Evolutionary conservation across 2,888 invertebrate species (phyloP).

Genomic region (Cephus runcator): DNA sequence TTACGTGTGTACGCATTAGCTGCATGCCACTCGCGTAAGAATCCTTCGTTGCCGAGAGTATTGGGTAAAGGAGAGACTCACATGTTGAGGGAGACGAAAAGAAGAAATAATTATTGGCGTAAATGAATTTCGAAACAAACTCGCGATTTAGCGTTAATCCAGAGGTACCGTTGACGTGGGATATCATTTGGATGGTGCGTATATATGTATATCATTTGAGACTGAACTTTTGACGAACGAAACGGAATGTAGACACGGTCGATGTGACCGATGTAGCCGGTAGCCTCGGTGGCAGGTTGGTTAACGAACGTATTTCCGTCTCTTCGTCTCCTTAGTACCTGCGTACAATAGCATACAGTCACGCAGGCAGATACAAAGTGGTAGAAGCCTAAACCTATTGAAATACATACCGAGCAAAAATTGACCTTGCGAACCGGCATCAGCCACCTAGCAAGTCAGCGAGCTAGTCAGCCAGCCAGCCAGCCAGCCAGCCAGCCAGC

Average conservation of each 20-base stretch:
- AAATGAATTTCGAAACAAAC: too few species aligned
- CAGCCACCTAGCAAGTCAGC: neutral
- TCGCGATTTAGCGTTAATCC: neutral
- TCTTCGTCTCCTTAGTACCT: neutral
- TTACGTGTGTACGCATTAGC: neutral
- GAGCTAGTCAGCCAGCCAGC: too few species aligned
- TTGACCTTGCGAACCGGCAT: neutral
- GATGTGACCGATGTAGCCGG: too few species aligned
- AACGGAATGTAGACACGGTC: too few species aligned
- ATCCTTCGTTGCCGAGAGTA: neutral
- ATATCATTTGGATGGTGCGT: neutral
- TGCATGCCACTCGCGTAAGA: neutral
- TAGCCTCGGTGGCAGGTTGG: neutral
- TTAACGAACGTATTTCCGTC: neutral
- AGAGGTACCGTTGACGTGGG: neutral
- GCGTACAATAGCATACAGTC: neutral
- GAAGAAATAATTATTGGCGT: constrained; percentile 30
- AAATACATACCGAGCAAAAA: neutral
- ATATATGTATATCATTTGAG: neutral
- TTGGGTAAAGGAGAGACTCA: constrained; percentile 27
- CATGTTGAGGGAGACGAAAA: constrained; percentile 39
- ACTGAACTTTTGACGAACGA: too few species aligned
- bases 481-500: too few species aligned
- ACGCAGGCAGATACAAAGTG: neutral
- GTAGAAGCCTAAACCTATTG: neutral